Evolutionary conservation across 92 coral and sea anemone genomes (phyloP).

Genomic region (Epizoanthus scotinus): DNA sequence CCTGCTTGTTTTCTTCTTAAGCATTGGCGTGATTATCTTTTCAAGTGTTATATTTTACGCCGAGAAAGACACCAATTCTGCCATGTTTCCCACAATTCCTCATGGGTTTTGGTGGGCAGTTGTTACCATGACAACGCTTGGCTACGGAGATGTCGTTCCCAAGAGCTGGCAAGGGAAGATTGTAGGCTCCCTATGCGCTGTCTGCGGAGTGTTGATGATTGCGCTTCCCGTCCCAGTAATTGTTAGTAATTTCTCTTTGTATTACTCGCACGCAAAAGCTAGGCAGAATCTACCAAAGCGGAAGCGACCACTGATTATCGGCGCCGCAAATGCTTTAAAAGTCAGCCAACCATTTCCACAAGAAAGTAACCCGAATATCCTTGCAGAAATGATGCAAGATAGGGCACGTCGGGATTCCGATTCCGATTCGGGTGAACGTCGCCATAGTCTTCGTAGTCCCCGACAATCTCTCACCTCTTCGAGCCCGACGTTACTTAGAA

Average conservation of each 20-base stretch:
- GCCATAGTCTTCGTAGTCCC: not conserved
- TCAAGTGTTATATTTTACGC: constrained; percentile 94
- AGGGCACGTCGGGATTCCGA: constrained; percentile 36
- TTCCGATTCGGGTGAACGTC: constrained; percentile 34
- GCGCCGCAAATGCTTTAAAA: constrained; percentile 93
- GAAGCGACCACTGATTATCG: constrained; percentile 89
- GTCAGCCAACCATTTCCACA: constrained; percentile 86
- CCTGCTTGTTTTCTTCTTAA: constrained; percentile 85
- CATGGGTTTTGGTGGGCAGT: constrained; percentile 99
- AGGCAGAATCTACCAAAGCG: constrained; percentile 79
- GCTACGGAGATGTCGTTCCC: constrained; percentile 95
- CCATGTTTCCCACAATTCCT: constrained; percentile 88
- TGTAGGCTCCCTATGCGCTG: constrained; percentile 95
- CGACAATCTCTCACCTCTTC: constrained; percentile 41
- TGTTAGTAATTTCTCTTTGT: constrained; percentile 95
- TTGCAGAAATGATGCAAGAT: constrained; percentile 53
- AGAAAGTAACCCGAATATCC: constrained; percentile 62
- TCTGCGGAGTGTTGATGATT: constrained; percentile 91
- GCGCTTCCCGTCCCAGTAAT: constrained; percentile 98
- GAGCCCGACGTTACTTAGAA: constrained; percentile 16
- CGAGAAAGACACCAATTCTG: constrained; percentile 66
- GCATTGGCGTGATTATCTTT: constrained; percentile 95
- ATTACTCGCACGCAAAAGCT: constrained; percentile 99
- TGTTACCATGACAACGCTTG: constrained; percentile 98
- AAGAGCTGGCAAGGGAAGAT: constrained; percentile 79